Base-by-base conservation (phyloP, 30 jellyfish, hydroid and myxozoan genomes). In the Aurelia coerulea region DNA sequence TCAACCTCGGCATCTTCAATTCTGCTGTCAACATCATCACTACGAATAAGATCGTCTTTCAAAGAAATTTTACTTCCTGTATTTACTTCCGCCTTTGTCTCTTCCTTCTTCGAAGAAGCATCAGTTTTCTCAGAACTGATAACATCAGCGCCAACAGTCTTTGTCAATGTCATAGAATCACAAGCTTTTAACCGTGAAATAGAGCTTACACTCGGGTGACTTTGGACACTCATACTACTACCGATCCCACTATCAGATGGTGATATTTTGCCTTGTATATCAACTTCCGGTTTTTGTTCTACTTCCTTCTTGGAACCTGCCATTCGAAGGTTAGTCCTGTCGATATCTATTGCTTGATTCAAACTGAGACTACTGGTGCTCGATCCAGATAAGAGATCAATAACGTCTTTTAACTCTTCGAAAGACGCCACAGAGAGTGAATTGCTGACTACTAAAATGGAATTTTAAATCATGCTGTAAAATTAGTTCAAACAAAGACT, bases 361-460 rank as follows among this genome's bases (percentile, higher is more conserved):
- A 87, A 70, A 77, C 96, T 62, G 85, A 95, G 89, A 78, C 98
- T 95, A 81, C 99, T 95, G 4, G 97, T 80, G 68, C 99, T 95
- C 10, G 99, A 95, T 0, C 98, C 98, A 7, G 99, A 95, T 59
- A 95, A 71, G 51, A 95, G 85, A 81, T 95, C 96, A 34, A 95
- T 95, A 53, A 95, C 99, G 33, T 96, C 99, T 77, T 95, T 97
- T n/a, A 95, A 89, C 68, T 95, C 99, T 81, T 95, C 97, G 68
- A 95, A 95, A 10, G 99, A 95, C 33, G 99, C 99, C 13, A 95
- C 96, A 5, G 99, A 89, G 65, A 88, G 94, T 10, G 96, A 82
- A 65, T 67, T 97, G 56, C 77, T 81, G 15, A 73, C 74, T 12
- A 59, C 90, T 75, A 68, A 46, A 46, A 46, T 6, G 1, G 2